phyloP scores from a whole-genome alignment of 2,113 vertebrate genomes.

The Trochalopteron elliotii region DNA sequence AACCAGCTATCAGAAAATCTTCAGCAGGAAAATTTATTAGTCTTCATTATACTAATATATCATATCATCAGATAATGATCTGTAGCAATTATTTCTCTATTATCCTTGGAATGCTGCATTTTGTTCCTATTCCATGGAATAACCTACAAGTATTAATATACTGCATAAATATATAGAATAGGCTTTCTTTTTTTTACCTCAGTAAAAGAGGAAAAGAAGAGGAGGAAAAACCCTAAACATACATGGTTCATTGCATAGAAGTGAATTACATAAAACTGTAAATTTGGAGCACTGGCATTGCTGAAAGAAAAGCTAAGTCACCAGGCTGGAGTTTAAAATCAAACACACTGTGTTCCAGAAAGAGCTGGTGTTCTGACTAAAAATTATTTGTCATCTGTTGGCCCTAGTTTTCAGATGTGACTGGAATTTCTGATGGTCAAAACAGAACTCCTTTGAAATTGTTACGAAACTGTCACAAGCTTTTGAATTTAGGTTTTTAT shows the following conservation, averaged over 20 bases:
- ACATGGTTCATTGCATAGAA: background rate
- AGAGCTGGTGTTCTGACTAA: background rate
- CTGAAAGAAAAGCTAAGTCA: slow-evolving; percentile 20
- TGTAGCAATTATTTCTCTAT: background rate
- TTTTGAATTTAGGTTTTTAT: background rate
- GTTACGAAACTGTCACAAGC: background rate
- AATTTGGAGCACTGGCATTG: background rate
- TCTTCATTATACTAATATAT: background rate
- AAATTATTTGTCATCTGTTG: background rate
- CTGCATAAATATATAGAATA: background rate
- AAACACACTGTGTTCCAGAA: slow-evolving; percentile 4
- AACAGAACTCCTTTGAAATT: background rate
- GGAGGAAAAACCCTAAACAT: background rate
- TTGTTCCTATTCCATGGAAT: background rate
- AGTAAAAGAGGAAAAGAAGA: background rate
- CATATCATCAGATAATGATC: background rate
- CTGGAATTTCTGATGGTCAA: background rate
- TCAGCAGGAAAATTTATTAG: background rate
- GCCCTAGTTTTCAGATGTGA: background rate
- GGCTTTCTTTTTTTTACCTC: background rate
- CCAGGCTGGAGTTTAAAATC: background rate
- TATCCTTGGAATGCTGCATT: background rate
- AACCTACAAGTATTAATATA: background rate
- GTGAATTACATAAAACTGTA: background rate
- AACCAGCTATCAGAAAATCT: background rate